Evolutionary conservation across 2,113 vertebrate species (phyloP).

Genomic region (Phalacrocorax aristotelis): DNA sequence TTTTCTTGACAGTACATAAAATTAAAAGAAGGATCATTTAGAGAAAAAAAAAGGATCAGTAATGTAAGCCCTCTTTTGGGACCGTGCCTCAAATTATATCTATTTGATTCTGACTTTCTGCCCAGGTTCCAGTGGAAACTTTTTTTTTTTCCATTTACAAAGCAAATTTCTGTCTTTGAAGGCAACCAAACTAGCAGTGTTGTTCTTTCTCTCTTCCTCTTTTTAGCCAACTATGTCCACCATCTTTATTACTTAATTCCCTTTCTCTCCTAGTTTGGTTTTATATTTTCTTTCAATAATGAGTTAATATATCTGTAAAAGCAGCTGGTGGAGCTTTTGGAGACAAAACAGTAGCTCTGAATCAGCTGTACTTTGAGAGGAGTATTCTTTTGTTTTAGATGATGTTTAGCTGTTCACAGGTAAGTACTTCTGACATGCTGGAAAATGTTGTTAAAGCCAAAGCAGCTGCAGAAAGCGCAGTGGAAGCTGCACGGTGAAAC

Average conservation of each 20-base stretch:
- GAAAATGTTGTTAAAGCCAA: slow-evolving; percentile 35
- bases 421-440: background rate
- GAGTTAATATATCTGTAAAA: background rate
- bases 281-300: background rate
- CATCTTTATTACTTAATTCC: background rate
- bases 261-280: background rate
- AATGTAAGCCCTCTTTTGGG: slow-evolving; percentile 61
- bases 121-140: slow-evolving; percentile 67
- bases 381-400: background rate
- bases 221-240: background rate
- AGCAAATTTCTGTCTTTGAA: slow-evolving; percentile 39
- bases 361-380: background rate
- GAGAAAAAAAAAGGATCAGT: background rate
- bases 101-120: slow-evolving; percentile 68
- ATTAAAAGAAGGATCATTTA: slow-evolving; percentile 54
- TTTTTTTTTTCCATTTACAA: slow-evolving; percentile 39
- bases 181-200: background rate
- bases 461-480: slow-evolving; percentile 15
- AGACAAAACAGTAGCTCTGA: background rate
- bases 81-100: slow-evolving; percentile 60
- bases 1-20: slow-evolving; percentile 47
- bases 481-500: background rate
- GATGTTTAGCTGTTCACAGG: background rate
- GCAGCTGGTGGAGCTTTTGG: background rate
- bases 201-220: background rate